Percentiles rank a stretch among this genome's conserved stretches.
Evolutionary conservation across 2,113 vertebrate species (phyloP).

Genomic region (Elephas maximus): DNA sequence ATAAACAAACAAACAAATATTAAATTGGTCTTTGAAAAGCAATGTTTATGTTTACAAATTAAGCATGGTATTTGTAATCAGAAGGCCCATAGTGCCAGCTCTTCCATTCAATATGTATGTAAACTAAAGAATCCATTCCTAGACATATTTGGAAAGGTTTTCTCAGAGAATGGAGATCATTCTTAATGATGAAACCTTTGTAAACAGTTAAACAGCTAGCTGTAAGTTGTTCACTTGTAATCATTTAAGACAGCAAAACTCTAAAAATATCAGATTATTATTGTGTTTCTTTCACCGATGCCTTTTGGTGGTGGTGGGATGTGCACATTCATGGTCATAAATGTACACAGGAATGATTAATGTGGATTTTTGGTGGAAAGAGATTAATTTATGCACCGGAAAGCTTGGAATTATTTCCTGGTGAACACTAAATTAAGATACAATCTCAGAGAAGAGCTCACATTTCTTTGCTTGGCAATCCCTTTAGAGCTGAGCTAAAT

Average conservation of each 20-base stretch:
- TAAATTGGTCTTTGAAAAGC: background rate
- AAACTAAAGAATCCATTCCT: background rate
- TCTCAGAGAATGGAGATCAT: background rate
- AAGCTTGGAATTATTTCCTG: conserved; percentile 3
- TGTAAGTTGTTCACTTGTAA: background rate
- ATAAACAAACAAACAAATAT: too few relatives aligned
- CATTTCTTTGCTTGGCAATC: background rate
- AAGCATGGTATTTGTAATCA: background rate
- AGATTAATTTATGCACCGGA: background rate
- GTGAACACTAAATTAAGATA: background rate
- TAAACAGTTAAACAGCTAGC: background rate
- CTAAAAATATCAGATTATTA: background rate
- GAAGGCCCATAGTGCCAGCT: background rate
- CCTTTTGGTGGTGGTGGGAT: background rate
- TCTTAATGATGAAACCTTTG: background rate
- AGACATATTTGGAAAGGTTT: background rate
- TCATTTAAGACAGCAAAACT: background rate
- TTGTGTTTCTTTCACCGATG: background rate
- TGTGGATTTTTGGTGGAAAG: background rate
- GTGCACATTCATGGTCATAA: background rate
- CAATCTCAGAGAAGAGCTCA: background rate
- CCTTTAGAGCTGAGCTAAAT: background rate
- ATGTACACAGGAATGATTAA: background rate
- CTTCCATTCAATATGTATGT: background rate
- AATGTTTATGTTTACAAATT: background rate